Evolutionary conservation across 1,140 invertebrate genomes (phyloP).

Genomic region (Neodiprion virginianus): DNA sequence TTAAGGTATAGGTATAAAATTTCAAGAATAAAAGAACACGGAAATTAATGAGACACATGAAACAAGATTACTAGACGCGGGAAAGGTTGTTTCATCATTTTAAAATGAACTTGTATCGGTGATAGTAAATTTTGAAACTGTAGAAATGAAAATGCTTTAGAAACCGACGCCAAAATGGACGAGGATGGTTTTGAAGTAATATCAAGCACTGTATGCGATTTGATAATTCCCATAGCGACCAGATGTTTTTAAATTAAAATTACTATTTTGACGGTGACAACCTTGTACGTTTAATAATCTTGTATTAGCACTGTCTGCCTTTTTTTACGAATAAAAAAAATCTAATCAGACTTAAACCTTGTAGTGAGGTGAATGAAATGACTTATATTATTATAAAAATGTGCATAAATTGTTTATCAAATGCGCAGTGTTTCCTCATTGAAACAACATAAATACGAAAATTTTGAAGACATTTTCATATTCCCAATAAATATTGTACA

Average conservation of each 20-base stretch:
- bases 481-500: conserved; percentile 34
- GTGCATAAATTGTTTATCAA: conserved; percentile 9
- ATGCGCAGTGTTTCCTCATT: conserved; percentile 17
- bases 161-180: not conserved
- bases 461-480: conserved; percentile 34
- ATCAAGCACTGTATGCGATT: not conserved
- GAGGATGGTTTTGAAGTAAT: not conserved
- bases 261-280: not conserved
- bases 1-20: not conserved
- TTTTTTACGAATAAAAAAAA: conserved; percentile 22
- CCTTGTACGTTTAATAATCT: conserved; percentile 7
- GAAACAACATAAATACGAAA: conserved; percentile 20
- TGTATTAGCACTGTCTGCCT: not conserved
- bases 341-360: conserved; percentile 15
- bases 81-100: not conserved
- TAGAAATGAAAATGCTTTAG: not conserved
- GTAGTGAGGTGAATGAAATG: conserved; percentile 16
- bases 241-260: not conserved
- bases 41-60: no score
- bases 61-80: conserved; percentile 1
- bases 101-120: not conserved
- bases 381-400: conserved; percentile 20
- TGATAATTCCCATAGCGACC: not conserved
- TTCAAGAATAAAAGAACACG: not conserved
- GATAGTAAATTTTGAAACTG: not conserved